These are phyloP conservation scores for Clistopyga incitator DNA, from an alignment of 2,888 invertebrate species.

Conservation along the genomic window DNA sequence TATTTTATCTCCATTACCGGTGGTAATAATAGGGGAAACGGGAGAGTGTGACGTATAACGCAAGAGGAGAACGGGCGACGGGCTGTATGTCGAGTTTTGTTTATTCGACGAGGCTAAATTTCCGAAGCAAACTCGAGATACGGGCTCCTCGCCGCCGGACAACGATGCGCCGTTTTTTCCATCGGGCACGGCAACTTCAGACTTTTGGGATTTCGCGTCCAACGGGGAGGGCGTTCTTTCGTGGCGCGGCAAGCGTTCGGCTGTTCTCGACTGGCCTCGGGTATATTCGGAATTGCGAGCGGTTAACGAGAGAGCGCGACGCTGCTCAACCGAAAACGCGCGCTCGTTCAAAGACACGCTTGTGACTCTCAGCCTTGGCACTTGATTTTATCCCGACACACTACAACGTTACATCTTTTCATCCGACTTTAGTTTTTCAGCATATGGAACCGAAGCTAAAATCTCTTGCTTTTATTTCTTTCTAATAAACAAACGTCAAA, in stretches of 20 bases:
- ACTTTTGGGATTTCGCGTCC: conserved; percentile 78
- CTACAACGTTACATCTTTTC: neutral
- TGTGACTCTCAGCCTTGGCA: neutral
- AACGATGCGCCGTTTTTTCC: conserved; percentile 50
- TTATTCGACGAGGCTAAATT: conserved; percentile 58
- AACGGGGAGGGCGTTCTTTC: conserved; percentile 78
- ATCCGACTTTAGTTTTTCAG: neutral
- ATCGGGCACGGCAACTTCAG: conserved; percentile 54
- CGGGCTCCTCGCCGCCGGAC: conserved; percentile 12
- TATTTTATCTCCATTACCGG: conserved; percentile 12
- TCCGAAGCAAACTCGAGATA: conserved; percentile 31
- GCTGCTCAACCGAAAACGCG: conserved; percentile 46
- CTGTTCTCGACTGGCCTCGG: conserved; percentile 71
- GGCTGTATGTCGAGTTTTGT: conserved; percentile 19
- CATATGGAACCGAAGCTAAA: too few relatives aligned
- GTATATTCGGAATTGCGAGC: conserved; percentile 60
- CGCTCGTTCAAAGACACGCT: conserved; percentile 54
- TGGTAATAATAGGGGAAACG: conserved; percentile 16
- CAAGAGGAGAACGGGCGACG: neutral
- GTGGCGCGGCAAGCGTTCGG: conserved; percentile 80
- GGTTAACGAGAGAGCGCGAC: neutral
- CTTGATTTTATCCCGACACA: neutral
- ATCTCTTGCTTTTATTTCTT: neutral
- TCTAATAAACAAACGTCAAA: neutral
- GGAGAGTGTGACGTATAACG: neutral